Evolutionary conservation across 2,113 vertebrate genomes (phyloP).

Genomic region (Oxyura jamaicensis): DNA sequence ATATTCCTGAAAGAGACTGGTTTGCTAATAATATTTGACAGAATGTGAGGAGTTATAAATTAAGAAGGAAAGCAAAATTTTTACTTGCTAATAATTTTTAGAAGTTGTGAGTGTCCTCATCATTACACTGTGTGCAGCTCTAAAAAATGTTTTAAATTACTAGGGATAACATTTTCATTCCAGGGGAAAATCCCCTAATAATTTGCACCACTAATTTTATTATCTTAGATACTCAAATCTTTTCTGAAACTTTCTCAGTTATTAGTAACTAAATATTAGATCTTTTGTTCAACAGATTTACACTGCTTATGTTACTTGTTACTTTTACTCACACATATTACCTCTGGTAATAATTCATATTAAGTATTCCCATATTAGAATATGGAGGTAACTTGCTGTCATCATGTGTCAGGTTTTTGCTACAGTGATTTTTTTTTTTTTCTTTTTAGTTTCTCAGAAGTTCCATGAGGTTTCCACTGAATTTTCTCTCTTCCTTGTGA

Average conservation of each 20-base stretch:
- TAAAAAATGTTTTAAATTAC: neutral
- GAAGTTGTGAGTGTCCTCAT: neutral
- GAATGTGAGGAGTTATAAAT: neutral
- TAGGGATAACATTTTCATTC: neutral
- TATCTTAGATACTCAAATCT: neutral
- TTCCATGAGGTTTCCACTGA: neutral
- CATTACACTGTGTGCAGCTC: neutral
- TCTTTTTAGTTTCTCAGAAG: neutral
- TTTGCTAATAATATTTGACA: neutral
- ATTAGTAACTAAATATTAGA: neutral
- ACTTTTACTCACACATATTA: neutral
- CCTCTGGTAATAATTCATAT: neutral
- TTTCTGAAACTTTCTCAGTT: neutral
- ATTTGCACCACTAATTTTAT: neutral
- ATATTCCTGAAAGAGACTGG: neutral
- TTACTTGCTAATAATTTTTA: neutral
- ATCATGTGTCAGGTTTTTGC: neutral
- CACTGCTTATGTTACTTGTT: neutral
- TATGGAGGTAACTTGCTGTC: neutral
- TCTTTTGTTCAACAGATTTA: neutral
- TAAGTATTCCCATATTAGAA: neutral
- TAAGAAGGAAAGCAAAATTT: neutral
- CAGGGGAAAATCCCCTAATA: neutral
- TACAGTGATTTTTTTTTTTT: rapidly evolving
- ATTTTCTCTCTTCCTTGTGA: neutral